A percentile compares a stretch with the other conserved stretches of the same genome.
Conservation (phyloP, 2,888 invertebrate genomes). For the Alsophila aescularia region DNA sequence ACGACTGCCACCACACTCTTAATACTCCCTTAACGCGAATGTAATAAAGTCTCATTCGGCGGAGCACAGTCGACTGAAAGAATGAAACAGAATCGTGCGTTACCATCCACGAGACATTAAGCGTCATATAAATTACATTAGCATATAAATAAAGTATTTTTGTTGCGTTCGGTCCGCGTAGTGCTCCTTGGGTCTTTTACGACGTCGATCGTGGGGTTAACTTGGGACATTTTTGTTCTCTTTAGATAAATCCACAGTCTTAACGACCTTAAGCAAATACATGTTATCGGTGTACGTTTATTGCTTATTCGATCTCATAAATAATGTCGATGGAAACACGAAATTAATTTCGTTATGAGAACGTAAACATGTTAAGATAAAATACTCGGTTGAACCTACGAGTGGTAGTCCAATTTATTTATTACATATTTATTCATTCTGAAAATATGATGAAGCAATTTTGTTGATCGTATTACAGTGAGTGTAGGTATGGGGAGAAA, state of each 20-base stretch:
- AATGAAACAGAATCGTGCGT: constrained; percentile 82
- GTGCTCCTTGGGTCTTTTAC: constrained; percentile 77
- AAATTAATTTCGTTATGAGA: constrained; percentile 79
- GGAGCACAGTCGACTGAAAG: constrained; percentile 53
- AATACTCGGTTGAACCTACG: constrained; percentile 52
- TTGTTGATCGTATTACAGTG: constrained; percentile 37
- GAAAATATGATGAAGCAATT: constrained; percentile 40
- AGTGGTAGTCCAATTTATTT: constrained; percentile 51
- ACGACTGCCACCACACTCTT: constrained; percentile 56
- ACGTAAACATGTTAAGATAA: constrained; percentile 61
- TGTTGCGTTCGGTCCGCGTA: constrained; percentile 72
- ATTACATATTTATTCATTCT: constrained; percentile 44
- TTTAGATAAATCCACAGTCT: constrained; percentile 82
- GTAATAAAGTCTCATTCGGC: constrained; percentile 57
- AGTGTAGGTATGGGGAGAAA: constrained; percentile 29
- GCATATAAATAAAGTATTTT: constrained; percentile 85
- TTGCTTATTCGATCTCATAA: constrained; percentile 81
- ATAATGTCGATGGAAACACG: constrained; percentile 76
- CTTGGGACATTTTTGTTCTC: constrained; percentile 79
- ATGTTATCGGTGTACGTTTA: constrained; percentile 81
- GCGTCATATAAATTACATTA: constrained; percentile 85
- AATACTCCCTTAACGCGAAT: constrained; percentile 62
- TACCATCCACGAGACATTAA: constrained; percentile 83
- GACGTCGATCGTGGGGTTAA: constrained; percentile 72
- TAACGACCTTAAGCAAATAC: constrained; percentile 82